phyloP scores from a whole-genome alignment of 2,888 invertebrate genomes.

The Tetanocera ferruginea region DNA sequence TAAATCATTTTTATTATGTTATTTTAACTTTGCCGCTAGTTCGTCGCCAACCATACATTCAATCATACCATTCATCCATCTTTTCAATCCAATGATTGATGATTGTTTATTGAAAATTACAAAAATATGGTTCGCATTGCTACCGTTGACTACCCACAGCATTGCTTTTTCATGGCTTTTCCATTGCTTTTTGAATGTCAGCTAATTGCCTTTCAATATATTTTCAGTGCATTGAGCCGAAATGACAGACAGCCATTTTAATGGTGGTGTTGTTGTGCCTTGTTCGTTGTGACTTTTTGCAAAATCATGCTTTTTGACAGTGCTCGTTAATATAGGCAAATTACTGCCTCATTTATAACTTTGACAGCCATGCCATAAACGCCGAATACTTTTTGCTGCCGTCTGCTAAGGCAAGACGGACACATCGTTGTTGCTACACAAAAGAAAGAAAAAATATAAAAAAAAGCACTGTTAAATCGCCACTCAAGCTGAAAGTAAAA shows the following conservation, averaged over 20 bases:
- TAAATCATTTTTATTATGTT: slow-evolving; percentile 31
- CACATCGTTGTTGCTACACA: too few species aligned
- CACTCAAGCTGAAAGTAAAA: too few species aligned
- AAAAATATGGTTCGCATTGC: slow-evolving; percentile 5
- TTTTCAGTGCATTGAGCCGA: slow-evolving; percentile 1
- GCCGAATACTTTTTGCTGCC: too few species aligned
- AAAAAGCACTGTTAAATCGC: too few species aligned
- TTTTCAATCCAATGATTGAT: slow-evolving; percentile 7
- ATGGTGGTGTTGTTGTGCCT: not conserved
- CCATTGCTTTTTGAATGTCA: slow-evolving; percentile 39
- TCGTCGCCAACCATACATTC: too few species aligned
- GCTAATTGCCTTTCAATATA: slow-evolving; percentile 51
- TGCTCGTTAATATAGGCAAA: slow-evolving; percentile 46
- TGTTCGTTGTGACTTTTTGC: slow-evolving; percentile 17
- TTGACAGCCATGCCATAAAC: not conserved
- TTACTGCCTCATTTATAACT: slow-evolving; percentile 37
- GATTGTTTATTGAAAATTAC: slow-evolving; percentile 25
- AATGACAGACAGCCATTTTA: not conserved
- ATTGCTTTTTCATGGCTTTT: slow-evolving; percentile 4
- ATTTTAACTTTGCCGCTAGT: slow-evolving; percentile 1
- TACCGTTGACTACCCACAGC: not conserved
- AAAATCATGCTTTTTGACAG: slow-evolving; percentile 36
- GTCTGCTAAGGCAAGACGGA: too few species aligned
- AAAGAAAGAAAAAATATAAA: too few species aligned
- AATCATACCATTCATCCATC: too few species aligned